phyloP scores from a whole-genome alignment of 1,140 invertebrate species.

The Hydropsyche tenuis region DNA sequence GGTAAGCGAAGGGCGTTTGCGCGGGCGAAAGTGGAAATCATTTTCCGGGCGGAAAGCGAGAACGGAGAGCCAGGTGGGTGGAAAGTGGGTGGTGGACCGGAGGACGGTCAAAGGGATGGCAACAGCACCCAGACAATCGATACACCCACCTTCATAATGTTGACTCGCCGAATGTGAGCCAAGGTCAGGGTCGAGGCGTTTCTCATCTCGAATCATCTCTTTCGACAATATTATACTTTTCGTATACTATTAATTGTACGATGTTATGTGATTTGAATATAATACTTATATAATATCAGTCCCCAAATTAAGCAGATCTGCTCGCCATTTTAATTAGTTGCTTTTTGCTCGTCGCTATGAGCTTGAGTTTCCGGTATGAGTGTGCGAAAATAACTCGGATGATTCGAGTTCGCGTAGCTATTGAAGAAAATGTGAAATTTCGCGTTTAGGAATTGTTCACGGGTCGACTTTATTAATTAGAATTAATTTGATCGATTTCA shows the following conservation, averaged over 20 bases:
- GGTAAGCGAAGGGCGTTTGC: too few species aligned
- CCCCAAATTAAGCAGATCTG: too few species aligned
- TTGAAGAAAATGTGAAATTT: too few species aligned
- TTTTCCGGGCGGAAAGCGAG: constrained; percentile 6
- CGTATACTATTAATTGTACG: background rate
- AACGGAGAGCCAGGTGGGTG: background rate
- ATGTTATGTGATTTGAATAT: background rate
- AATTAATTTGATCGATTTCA: background rate
- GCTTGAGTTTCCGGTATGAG: too few species aligned
- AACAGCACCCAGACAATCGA: constrained; percentile 28
- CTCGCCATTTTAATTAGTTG: too few species aligned
- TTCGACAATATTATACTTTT: background rate
- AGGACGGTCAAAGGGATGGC: background rate
- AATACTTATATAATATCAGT: background rate
- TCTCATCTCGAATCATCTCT: constrained; percentile 19
- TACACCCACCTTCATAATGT: constrained; percentile 35
- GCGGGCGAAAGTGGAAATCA: background rate
- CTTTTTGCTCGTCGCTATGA: too few species aligned
- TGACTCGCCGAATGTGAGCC: constrained; percentile 42
- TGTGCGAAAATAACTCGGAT: too few species aligned
- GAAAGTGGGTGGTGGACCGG: background rate
- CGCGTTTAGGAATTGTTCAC: too few species aligned
- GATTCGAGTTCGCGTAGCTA: too few species aligned
- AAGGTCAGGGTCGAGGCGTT: constrained; percentile 44
- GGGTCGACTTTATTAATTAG: background rate